A percentile compares a stretch with the other conserved stretches of the same genome.
phyloP scores from a whole-genome alignment of 2,113 vertebrate genomes.

The Nesoenas mayeri region DNA sequence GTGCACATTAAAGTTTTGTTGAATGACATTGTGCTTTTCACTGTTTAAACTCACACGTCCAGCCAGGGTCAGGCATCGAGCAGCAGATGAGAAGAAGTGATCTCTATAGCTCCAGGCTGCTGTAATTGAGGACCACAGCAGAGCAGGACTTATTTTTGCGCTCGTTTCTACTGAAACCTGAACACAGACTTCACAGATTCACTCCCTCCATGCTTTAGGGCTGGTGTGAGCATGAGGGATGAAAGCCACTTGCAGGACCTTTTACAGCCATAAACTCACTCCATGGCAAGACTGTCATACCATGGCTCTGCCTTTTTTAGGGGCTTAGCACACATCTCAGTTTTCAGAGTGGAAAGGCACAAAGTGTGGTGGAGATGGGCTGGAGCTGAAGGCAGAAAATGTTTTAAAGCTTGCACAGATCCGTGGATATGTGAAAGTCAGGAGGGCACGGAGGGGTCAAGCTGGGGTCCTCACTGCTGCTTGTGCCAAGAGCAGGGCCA shows the following conservation, averaged over 20 bases:
- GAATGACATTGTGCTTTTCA: background rate
- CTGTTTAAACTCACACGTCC: background rate
- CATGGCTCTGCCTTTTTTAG: background rate
- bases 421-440: rapidly evolving
- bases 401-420: background rate
- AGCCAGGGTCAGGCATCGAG: background rate
- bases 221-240: background rate
- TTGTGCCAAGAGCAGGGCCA: background rate
- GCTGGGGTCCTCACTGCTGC: background rate
- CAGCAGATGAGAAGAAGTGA: background rate
- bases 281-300: background rate
- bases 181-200: background rate
- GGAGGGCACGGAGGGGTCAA: background rate
- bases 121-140: background rate
- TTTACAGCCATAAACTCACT: background rate
- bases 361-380: background rate
- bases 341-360: background rate
- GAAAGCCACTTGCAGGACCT: background rate
- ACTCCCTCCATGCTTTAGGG: background rate
- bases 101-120: background rate
- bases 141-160: background rate
- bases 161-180: background rate
- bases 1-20: background rate
- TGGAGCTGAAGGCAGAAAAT: background rate
- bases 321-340: background rate